Percentiles rank a stretch among this genome's conserved stretches.
phyloP scores from a whole-genome alignment of 2,888 invertebrate genomes.

The Protodeltote pygarga region DNA sequence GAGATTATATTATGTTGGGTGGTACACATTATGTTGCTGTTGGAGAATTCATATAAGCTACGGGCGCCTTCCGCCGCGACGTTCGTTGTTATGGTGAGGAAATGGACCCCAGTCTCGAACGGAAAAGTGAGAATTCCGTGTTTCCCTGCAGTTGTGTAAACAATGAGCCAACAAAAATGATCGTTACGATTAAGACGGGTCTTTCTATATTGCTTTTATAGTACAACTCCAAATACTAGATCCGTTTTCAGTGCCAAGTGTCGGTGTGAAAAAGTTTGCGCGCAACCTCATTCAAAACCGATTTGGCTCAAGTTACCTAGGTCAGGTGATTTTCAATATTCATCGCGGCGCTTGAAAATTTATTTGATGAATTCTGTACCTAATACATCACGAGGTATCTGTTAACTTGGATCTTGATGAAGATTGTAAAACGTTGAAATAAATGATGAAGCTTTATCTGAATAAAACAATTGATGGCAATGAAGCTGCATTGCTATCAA shows the following conservation, averaged over 20 bases:
- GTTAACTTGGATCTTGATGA: constrained; percentile 8
- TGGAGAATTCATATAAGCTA: constrained; percentile 74
- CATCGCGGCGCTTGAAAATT: constrained; percentile 14
- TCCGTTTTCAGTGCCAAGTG: constrained; percentile 32
- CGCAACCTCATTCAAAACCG: constrained; percentile 39
- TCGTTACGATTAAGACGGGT: constrained; percentile 35
- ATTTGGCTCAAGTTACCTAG: constrained; percentile 43
- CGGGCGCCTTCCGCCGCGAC: constrained; percentile 67
- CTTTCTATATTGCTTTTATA: constrained; percentile 24
- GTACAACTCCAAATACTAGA: constrained; percentile 17
- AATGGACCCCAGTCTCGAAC: constrained; percentile 68
- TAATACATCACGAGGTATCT: background rate
- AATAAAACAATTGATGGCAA: background rate
- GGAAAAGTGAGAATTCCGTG: constrained; percentile 67
- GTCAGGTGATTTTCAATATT: constrained; percentile 34
- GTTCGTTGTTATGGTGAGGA: constrained; percentile 70
- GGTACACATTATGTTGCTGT: constrained; percentile 40
- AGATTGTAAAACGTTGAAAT: background rate
- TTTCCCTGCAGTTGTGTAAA: constrained; percentile 43
- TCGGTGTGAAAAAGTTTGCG: constrained; percentile 31
- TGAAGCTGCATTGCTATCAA: no score
- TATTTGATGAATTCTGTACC: constrained; percentile 8
- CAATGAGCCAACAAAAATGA: constrained; percentile 35
- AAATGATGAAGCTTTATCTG: background rate
- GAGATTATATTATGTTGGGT: constrained; percentile 56